Percentiles rank a stretch among this genome's conserved stretches.
Evolutionary conservation across 2,113 vertebrate species (phyloP).

Genomic region (Zosterops japonicus): DNA sequence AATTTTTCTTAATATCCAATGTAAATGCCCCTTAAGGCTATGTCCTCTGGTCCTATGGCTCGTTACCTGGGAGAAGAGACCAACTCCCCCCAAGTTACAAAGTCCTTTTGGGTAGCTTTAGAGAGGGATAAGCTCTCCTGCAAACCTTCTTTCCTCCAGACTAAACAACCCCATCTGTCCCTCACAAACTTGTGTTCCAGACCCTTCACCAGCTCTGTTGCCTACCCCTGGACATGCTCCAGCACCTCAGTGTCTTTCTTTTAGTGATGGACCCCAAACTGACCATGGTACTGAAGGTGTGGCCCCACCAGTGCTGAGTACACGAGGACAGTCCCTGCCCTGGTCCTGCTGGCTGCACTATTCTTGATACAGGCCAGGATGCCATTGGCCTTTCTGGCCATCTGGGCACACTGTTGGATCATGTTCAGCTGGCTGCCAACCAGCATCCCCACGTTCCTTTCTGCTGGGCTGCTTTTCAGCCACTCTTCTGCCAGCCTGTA

Average conservation of each 20-base stretch:
- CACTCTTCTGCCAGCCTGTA: neutral
- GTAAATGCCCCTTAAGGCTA: neutral
- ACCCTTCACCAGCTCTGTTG: neutral
- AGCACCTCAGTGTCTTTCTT: neutral
- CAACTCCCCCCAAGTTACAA: rapidly evolving
- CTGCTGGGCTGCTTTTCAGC: neutral
- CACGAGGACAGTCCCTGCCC: rapidly evolving
- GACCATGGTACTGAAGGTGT: rapidly evolving
- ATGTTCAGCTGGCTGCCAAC: rapidly evolving
- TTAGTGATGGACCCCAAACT: neutral
- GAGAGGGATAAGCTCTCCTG: rapidly evolving
- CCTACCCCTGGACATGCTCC: rapidly evolving
- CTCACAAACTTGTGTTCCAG: neutral
- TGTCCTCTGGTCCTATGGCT: neutral
- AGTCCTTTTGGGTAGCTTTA: neutral
- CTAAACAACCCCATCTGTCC: neutral
- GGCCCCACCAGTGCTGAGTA: rapidly evolving
- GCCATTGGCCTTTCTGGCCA: neutral
- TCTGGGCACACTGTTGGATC: neutral
- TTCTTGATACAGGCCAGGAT: neutral
- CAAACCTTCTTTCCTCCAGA: neutral
- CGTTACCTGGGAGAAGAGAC: neutral
- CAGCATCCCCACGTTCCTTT: neutral
- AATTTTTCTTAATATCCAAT: neutral
- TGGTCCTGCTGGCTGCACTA: rapidly evolving